A percentile compares a stretch with the other conserved stretches of the same genome.
Evolutionary conservation across 2,888 invertebrate species (phyloP).

Genomic region (Athalia circularis): DNA sequence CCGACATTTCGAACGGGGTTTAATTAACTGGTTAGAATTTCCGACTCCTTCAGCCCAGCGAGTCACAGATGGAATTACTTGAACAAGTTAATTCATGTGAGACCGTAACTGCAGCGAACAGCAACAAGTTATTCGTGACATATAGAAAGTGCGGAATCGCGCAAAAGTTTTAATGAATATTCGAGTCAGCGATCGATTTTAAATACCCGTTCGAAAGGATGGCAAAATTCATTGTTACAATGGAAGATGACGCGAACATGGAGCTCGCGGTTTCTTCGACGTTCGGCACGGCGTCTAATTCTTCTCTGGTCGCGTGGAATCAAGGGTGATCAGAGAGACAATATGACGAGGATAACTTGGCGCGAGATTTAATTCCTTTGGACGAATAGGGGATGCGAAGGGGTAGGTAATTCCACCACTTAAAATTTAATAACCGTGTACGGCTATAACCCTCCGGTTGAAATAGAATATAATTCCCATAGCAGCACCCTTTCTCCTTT

Average conservation of each 20-base stretch:
- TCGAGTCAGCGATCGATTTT: no score
- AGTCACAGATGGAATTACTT: no score
- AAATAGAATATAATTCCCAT: constrained; percentile 37
- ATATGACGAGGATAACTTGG: constrained; percentile 27
- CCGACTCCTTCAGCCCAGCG: no score
- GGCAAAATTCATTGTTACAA: neutral
- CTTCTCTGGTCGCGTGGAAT: neutral
- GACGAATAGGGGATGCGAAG: neutral
- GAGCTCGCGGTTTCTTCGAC: neutral
- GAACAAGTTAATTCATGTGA: no score
- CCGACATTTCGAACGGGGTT: no score
- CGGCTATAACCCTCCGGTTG: constrained; percentile 19
- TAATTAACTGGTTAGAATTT: no score
- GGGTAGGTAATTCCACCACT: constrained; percentile 38
- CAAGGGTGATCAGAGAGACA: constrained; percentile 14
- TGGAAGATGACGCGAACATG: neutral
- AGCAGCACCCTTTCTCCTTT: no score
- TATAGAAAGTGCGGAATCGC: neutral
- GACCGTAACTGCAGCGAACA: neutral
- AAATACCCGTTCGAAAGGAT: no score
- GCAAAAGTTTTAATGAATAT: no score
- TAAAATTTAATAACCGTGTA: constrained; percentile 47
- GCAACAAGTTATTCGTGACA: constrained; percentile 28
- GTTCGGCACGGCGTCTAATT: neutral
- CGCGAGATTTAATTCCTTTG: constrained; percentile 20